Base-by-base conservation (phyloP, 2,888 invertebrate species). In the Ophion ellenae region DNA sequence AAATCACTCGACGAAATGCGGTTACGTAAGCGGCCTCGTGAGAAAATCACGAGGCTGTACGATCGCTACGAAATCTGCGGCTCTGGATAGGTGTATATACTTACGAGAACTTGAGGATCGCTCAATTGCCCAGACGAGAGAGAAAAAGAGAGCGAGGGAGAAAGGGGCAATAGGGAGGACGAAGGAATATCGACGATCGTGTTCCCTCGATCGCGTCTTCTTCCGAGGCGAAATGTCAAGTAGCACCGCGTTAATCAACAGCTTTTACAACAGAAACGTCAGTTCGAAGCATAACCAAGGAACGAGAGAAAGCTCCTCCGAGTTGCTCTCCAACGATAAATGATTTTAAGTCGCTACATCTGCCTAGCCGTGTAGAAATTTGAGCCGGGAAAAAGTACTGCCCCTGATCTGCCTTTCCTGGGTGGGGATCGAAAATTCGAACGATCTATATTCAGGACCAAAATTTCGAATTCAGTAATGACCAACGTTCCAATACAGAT, bases 171-270 rank as follows among this genome's bases (percentile, higher is more conserved):
- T 24, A 63, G 47, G 73, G 47, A 36, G 59, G 59, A 66, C 71
- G 77, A 61, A 66, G 67, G 77, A 84, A 74, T 66, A 82, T 85
- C 78, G 47, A 74, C 71, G 73, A 66, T 80, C 73, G 63, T 79
- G 81, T 81, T 77, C 20, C 78, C 75, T 79, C 74, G 59, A 61
- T 66, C 53, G 59, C 45, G 57, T 81, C 74, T 75, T 77, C 85
- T 85, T 83, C 73, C 77, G 70, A 64, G 64, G 70, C 91, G 87
- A 93, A 93, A 92, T 93, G 92, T 92, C 92, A 93, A 92, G 92
- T 91, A 91, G 90, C 89, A 90, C 89, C 90, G 90, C 90, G 90
- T 91, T 91, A 91, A 92, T 92, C 91, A 91, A 91, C 90, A 91
- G 89, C 90, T 88, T 91, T 91, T 90, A 89, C 89, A 89, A 84